These are phyloP conservation scores for Prionchulus punctatus DNA, from an alignment of 2,888 invertebrate genomes.

Conservation along the genomic window DNA sequence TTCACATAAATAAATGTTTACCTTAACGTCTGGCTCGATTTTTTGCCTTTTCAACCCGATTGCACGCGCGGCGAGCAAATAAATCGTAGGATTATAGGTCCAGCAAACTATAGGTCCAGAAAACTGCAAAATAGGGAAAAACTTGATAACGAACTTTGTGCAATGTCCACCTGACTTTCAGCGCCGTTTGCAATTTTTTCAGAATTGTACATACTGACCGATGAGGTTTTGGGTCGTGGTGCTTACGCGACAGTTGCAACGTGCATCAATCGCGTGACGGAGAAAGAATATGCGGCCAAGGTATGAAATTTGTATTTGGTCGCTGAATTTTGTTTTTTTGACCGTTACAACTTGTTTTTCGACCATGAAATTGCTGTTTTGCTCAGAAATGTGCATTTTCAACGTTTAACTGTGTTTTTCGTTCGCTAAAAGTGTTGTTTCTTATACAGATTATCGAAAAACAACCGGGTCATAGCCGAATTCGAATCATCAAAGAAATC, in stretches of 20 bases:
- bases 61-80: too few species aligned
- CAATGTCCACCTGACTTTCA: too few species aligned
- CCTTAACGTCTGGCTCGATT: too few species aligned
- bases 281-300: conserved; percentile 88
- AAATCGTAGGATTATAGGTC: too few species aligned
- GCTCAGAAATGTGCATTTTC: background rate
- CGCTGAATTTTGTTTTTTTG: background rate
- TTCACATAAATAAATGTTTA: too few species aligned
- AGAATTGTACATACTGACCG: conserved; percentile 84
- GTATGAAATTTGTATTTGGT: conserved; percentile 26
- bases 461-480: conserved; percentile 68
- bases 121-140: too few species aligned
- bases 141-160: too few species aligned
- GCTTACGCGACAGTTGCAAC: conserved; percentile 89
- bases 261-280: conserved; percentile 73
- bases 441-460: conserved; percentile 14
- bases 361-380: background rate
- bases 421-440: background rate
- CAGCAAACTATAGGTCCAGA: too few species aligned
- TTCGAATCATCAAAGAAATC: conserved; percentile 89
- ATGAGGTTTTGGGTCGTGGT: conserved; percentile 82
- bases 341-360: background rate
- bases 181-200: conserved; percentile 22
- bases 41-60: too few species aligned
- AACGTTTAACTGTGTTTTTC: background rate